Evolutionary conservation across 2,113 vertebrate genomes (phyloP).

Genomic region (Semicossyphus pulcher): DNA sequence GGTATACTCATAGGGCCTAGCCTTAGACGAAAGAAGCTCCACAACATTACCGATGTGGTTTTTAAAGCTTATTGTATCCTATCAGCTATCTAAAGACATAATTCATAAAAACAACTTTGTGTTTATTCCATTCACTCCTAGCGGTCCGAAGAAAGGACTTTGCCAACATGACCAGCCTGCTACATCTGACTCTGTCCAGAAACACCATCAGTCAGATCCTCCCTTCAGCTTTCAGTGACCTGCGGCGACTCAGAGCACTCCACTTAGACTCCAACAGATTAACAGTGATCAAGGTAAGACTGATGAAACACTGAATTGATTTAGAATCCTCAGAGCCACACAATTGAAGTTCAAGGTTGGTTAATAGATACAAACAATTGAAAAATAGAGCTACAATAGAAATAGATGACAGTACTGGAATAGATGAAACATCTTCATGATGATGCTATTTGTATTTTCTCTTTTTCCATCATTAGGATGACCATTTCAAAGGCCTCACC

Average conservation of each 20-base stretch:
- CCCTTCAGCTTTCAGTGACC: constrained; percentile 91
- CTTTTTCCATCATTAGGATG: constrained; percentile 77
- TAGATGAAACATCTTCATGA: too few relatives aligned
- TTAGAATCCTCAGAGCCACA: neutral
- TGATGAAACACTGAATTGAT: neutral
- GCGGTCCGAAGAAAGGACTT: constrained; percentile 88
- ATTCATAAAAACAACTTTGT: constrained; percentile 10
- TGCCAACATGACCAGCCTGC: constrained; percentile 94
- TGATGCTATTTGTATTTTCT: neutral
- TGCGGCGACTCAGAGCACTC: constrained; percentile 89
- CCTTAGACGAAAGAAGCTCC: too few relatives aligned
- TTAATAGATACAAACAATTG: neutral
- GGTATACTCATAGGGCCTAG: too few relatives aligned
- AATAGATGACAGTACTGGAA: too few relatives aligned
- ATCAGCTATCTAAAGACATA: neutral
- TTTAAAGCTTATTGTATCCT: too few relatives aligned
- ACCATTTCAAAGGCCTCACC: constrained; percentile 90
- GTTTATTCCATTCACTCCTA: constrained; percentile 18
- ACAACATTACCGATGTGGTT: too few relatives aligned
- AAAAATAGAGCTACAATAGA: neutral
- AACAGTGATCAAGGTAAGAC: constrained; percentile 81
- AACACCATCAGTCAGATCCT: constrained; percentile 97
- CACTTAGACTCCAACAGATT: constrained; percentile 94
- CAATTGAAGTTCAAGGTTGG: neutral
- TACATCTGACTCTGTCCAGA: constrained; percentile 91